phyloP scores from a whole-genome alignment of 2,113 vertebrate species.

The Bagarius yarrelli region DNA sequence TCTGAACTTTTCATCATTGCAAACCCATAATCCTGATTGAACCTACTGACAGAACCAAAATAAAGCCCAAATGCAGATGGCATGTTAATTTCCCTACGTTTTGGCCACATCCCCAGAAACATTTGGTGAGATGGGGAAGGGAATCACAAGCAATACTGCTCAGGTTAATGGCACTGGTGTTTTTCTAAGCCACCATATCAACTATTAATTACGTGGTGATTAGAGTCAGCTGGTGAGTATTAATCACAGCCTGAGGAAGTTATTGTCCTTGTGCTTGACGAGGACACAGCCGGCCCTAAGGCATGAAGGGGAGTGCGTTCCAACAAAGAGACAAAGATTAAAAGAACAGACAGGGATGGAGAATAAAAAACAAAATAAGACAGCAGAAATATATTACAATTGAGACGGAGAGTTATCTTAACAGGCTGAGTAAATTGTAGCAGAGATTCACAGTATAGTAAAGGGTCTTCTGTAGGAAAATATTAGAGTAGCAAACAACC shows the following conservation, averaged over 20 bases:
- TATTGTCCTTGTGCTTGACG: conserved; percentile 77
- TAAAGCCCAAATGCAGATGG: conserved; percentile 30
- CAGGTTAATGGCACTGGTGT: conserved; percentile 74
- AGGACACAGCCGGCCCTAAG: conserved; percentile 71
- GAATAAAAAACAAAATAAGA: neutral
- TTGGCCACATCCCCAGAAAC: conserved; percentile 45
- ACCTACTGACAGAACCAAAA: conserved; percentile 5
- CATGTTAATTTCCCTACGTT: conserved; percentile 33
- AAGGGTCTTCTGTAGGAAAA: too few relatives aligned
- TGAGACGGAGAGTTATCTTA: conserved; percentile 1
- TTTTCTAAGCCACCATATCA: conserved; percentile 79
- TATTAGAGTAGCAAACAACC: too few relatives aligned
- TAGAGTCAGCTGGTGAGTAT: conserved; percentile 83
- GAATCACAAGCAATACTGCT: conserved; percentile 72
- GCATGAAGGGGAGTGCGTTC: conserved; percentile 58
- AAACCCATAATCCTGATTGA: conserved; percentile 3
- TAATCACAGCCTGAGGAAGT: conserved; percentile 78
- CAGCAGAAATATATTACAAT: neutral
- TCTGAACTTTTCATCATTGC: neutral
- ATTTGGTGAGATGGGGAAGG: conserved; percentile 54
- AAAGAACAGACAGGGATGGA: neutral
- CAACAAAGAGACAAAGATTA: conserved; percentile 10
- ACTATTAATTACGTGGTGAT: conserved; percentile 89
- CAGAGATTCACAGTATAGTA: neutral
- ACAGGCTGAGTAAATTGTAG: conserved; percentile 2